Percentiles rank a stretch among this genome's conserved stretches.
Evolutionary conservation across 2,888 invertebrate species (phyloP).

Genomic region (Dasypogon diadema): DNA sequence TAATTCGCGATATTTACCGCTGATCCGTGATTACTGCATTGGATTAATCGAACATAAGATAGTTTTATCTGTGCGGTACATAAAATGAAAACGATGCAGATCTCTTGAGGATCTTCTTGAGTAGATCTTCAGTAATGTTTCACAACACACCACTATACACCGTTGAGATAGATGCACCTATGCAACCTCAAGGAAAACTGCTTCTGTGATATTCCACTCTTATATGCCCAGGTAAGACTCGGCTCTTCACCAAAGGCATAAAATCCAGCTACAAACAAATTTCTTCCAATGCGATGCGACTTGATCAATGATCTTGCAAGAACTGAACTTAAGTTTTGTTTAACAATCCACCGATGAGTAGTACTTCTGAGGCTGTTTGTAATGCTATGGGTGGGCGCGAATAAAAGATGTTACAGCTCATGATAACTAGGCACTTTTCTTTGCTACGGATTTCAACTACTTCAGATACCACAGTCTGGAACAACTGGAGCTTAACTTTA

Average conservation of each 20-base stretch:
- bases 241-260: neutral
- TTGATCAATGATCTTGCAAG: slow-evolving; percentile 49
- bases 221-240: neutral
- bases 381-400: slow-evolving; percentile 41
- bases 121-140: slow-evolving; percentile 14
- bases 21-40: slow-evolving; percentile 5
- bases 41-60: neutral
- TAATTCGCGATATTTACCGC: slow-evolving; percentile 36
- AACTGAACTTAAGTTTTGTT: slow-evolving; percentile 48
- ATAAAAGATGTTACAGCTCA: slow-evolving; percentile 34
- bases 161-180: slow-evolving; percentile 54
- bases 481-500: slow-evolving; percentile 17
- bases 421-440: slow-evolving; percentile 4
- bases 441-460: slow-evolving; percentile 1
- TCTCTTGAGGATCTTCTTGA: slow-evolving; percentile 4
- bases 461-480: neutral
- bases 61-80: neutral
- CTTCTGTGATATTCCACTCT: slow-evolving; percentile 41
- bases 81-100: slow-evolving; percentile 1
- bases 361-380: slow-evolving; percentile 34
- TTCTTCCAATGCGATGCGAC: slow-evolving; percentile 47
- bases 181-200: slow-evolving; percentile 55
- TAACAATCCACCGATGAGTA: slow-evolving; percentile 39
- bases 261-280: neutral
- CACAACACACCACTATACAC: slow-evolving; percentile 29